These are phyloP conservation scores for Drosophila kikkawai DNA, from an alignment of 1,140 invertebrate genomes.

Conservation along the genomic window DNA sequence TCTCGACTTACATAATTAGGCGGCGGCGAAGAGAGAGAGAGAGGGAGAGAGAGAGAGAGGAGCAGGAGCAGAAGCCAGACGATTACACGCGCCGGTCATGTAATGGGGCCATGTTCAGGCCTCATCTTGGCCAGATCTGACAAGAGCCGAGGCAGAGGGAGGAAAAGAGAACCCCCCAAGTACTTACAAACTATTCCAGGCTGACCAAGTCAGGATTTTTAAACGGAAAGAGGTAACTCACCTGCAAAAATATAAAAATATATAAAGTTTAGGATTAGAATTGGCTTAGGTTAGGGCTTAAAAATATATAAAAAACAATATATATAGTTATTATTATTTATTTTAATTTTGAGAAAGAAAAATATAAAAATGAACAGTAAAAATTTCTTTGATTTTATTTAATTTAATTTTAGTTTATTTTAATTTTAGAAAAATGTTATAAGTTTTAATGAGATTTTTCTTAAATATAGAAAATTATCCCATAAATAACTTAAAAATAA, in stretches of 20 bases:
- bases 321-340: too few species aligned
- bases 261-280: not conserved
- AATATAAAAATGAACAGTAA: too few species aligned
- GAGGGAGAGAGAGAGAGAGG: not conserved
- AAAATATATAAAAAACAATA: too few species aligned
- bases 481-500: too few species aligned
- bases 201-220: not conserved
- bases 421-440: too few species aligned
- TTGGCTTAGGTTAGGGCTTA: not conserved
- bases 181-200: not conserved
- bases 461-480: too few species aligned
- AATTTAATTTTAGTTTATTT: not conserved
- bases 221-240: slow-evolving; percentile 38
- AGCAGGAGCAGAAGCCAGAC: slow-evolving; percentile 21
- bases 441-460: too few species aligned
- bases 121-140: slow-evolving; percentile 43
- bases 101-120: slow-evolving; percentile 68
- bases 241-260: slow-evolving; percentile 57
- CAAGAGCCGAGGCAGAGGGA: not conserved
- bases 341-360: too few species aligned
- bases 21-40: slow-evolving; percentile 20
- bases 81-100: slow-evolving; percentile 76
- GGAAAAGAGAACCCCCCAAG: slow-evolving; percentile 22
- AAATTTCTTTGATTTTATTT: too few species aligned
- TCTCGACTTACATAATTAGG: slow-evolving; percentile 68